These are phyloP conservation scores for Rhagoletis zephyria DNA, from an alignment of 1,140 invertebrate species.

Conservation along the genomic window DNA sequence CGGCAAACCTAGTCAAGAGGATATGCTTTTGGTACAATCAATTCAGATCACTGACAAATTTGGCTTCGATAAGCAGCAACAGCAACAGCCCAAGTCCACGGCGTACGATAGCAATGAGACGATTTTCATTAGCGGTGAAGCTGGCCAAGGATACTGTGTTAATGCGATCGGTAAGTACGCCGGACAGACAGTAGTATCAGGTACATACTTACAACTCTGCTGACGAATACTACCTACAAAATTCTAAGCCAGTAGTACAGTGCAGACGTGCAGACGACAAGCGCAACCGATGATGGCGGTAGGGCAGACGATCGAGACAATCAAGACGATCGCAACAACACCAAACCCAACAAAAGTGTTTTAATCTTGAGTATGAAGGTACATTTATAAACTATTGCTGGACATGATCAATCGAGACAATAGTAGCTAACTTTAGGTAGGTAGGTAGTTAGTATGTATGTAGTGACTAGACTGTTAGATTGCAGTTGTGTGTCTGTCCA, in stretches of 20 bases:
- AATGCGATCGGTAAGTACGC: conserved; percentile 74
- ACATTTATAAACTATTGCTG: conserved; percentile 32
- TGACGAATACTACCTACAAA: neutral
- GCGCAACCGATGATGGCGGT: conserved; percentile 13
- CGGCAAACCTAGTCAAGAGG: conserved; percentile 77
- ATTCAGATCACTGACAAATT: conserved; percentile 93
- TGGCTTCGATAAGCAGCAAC: conserved; percentile 79
- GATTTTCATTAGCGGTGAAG: conserved; percentile 75
- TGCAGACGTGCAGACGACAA: conserved; percentile 11
- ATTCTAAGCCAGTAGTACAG: neutral
- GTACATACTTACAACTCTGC: neutral
- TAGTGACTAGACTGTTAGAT: neutral
- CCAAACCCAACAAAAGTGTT: neutral
- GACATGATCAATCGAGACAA: conserved; percentile 23
- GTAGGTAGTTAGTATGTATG: neutral
- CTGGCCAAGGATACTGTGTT: conserved; percentile 79
- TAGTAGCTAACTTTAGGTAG: conserved; percentile 35
- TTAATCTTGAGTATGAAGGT: conserved; percentile 5
- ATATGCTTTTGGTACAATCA: conserved; percentile 88
- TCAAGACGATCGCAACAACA: conserved; percentile 4
- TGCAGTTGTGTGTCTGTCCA: neutral
- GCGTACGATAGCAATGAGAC: conserved; percentile 72
- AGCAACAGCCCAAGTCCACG: conserved; percentile 61
- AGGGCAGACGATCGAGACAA: conserved; percentile 9
- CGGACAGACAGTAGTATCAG: neutral